Evolutionary conservation across 2,888 invertebrate species (phyloP), one percentile per base, ranked within the genome.

Genomic region (Leucophenga montana): DNA sequence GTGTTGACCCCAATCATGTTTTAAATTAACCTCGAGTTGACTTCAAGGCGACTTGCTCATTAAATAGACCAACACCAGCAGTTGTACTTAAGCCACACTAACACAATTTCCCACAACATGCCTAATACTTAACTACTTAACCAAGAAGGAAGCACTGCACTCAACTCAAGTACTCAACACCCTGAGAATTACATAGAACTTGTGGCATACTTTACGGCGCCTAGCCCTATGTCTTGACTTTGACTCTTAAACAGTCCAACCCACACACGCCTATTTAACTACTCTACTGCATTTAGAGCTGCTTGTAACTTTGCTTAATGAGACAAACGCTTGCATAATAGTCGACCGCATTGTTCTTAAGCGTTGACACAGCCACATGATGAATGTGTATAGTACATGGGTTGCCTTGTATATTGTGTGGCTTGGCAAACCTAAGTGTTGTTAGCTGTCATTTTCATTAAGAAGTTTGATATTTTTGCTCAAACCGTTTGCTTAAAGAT

Each of bases 321-420:
- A 64, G 62, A 46, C 62, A 46, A 22, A 22, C 22, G 27, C 44
- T n/a, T 22, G 27, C 56, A 56, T 9, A 56, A 22, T 8, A n/a
- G 33, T 16, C 33, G 31, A 8, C 13, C 14, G 48, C 48, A 64
- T 64, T 64, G 46, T 46, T 20, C 20, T 46, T 48, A 46, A 64
- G 46, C 48, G 46, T 48, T 48, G 62, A 20, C 62, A 44, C 11
- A 20, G 13, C 62, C 27, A 62, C 62, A 62, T 62, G 62, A 46
- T 46, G n/a, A 46, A 64, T 48, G 4, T 27, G 27, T 27, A 27
- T 4, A n/a, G n/a, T n/a, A n/a, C n/a, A n/a, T n/a, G n/a, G n/a
- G n/a, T n/a, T n/a, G n/a, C n/a, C n/a, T n/a, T n/a, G n/a, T n/a
- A n/a, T n/a, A n/a, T n/a, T n/a, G n/a, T n/a, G n/a, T n/a, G n/a